These are phyloP conservation scores for Sitobion miscanthi DNA, from an alignment of 1,140 invertebrate species.

Conservation along the genomic window DNA sequence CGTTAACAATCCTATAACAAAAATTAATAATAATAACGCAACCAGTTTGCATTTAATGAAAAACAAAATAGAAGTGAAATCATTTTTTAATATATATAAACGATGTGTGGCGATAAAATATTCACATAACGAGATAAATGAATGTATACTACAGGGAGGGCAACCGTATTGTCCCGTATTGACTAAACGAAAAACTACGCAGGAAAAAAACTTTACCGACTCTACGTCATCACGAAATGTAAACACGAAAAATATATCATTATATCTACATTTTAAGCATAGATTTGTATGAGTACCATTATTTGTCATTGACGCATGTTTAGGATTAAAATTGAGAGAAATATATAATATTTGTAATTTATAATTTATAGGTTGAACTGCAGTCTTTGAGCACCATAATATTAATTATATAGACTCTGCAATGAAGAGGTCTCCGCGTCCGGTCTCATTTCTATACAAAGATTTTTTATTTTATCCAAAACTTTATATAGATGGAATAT, in stretches of 20 bases:
- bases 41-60: conserved; percentile 6
- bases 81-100: background rate
- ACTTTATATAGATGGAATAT: background rate
- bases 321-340: background rate
- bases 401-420: background rate
- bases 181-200: background rate
- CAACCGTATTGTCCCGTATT: background rate
- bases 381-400: background rate
- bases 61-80: background rate
- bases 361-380: background rate
- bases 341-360: background rate
- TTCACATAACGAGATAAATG: background rate
- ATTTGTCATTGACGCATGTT: background rate
- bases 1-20: background rate
- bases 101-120: background rate
- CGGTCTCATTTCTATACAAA: background rate
- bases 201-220: background rate
- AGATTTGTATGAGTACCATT: background rate
- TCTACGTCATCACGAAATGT: background rate
- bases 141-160: background rate
- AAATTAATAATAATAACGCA: conserved; percentile 5
- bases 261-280: conserved; percentile 7
- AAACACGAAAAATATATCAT: background rate
- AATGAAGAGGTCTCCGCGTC: background rate
- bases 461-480: background rate